These are phyloP conservation scores for Collichthys lucidus DNA, from an alignment of 2,113 vertebrate genomes.

Conservation along the genomic window DNA sequence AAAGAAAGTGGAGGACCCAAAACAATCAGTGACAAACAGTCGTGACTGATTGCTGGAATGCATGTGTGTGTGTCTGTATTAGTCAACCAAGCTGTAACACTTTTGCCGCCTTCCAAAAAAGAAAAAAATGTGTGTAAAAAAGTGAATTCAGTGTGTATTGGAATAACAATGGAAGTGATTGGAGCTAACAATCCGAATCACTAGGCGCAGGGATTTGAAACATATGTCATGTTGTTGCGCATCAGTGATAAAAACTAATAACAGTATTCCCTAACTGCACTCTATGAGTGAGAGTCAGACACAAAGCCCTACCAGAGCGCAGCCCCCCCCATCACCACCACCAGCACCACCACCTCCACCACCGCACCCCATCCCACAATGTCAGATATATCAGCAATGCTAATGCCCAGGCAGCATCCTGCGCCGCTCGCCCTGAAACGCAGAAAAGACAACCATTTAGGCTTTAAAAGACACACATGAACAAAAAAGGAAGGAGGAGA, in stretches of 20 bases:
- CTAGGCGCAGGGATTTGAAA: conserved; percentile 63
- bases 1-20: conserved; percentile 49
- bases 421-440: conserved; percentile 55
- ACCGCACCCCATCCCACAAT: conserved; percentile 32
- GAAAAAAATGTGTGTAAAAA: conserved; percentile 1
- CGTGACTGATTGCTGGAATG: conserved; percentile 33
- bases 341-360: too few species aligned
- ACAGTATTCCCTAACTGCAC: conserved; percentile 71
- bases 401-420: conserved; percentile 72
- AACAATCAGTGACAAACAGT: conserved; percentile 54
- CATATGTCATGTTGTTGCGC: conserved; percentile 76
- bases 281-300: conserved; percentile 70
- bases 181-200: conserved; percentile 71
- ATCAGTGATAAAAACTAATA: conserved; percentile 76
- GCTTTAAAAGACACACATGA: conserved; percentile 80
- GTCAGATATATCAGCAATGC: conserved; percentile 76
- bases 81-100: conserved; percentile 40
- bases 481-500: conserved; percentile 75
- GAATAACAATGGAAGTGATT: conserved; percentile 70
- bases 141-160: conserved; percentile 25
- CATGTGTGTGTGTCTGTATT: conserved; percentile 4
- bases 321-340: neutral
- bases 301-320: conserved; percentile 71
- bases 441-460: conserved; percentile 82
- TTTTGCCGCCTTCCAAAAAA: conserved; percentile 33